Evolutionary conservation across 1,140 invertebrate genomes (phyloP), one percentile per base, ranked within the genome.

Genomic region (Centruroides vittatus): DNA sequence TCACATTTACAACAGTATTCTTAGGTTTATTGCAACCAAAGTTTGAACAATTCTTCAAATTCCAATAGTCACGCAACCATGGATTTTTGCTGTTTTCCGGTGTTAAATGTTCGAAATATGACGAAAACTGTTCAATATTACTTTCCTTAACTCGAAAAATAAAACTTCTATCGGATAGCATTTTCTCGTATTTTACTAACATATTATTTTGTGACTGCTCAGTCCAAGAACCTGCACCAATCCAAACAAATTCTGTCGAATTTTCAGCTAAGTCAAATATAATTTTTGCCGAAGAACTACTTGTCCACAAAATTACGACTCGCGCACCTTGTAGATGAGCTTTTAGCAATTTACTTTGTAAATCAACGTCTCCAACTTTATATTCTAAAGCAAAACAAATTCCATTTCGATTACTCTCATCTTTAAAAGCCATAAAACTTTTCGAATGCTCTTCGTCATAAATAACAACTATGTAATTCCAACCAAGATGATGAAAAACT

Each of bases 1-100:
- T 73, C 6, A 74, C 70, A 60, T 75, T 71, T 2, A 74, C 70
- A 12, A 74, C 74, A 7, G 73, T 70, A 8, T 8, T 5, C 41
- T 41, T 41, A 41, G 41, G 41, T 41, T 41, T 41, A 41, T 41
- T 5, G 41, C 41, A 41, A 41, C 41, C 41, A 5, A 41, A 41
- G 41, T 41, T 41, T 41, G 41, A 41, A 41, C 41, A 41, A 41
- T 41, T 41, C 41, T 41, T 41, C 8, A 41, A 8, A 6, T 8
- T 41, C 41, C 41, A 41, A 41, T 41, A 41, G 5, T 41, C 41
- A 6, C 8, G 41, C 0, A 41, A 3, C 41, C 41, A 41, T 8
- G 41, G 41, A 41, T 41, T 41, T 41, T 41, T 41, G 41, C 41
- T 41, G 5, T 41, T 41, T 8, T 41, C 8, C 41, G 41, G 41